These are phyloP conservation scores for Bombus fervidus DNA, from an alignment of 1,140 invertebrate genomes.

Conservation along the genomic window DNA sequence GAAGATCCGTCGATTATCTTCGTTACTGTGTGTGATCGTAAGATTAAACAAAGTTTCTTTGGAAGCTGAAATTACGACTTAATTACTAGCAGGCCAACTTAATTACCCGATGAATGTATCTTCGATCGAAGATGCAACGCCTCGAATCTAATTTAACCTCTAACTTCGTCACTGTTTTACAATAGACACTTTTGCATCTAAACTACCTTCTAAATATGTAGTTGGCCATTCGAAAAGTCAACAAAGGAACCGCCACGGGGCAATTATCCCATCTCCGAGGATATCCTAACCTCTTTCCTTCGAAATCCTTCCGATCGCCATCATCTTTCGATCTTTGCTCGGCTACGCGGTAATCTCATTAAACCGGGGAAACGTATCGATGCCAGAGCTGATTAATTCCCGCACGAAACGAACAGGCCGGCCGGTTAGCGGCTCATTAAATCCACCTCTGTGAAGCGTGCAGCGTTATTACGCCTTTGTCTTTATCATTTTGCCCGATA, in stretches of 20 bases:
- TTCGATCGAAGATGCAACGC: neutral
- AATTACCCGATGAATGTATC: neutral
- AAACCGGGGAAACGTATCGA: slow-evolving; percentile 20
- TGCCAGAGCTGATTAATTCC: slow-evolving; percentile 22
- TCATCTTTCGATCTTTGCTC: neutral
- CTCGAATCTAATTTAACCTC: neutral
- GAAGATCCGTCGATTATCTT: neutral
- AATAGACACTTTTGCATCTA: neutral
- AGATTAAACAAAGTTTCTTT: neutral
- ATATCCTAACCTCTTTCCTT: neutral
- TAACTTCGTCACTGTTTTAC: neutral
- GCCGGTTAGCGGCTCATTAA: slow-evolving; percentile 24
- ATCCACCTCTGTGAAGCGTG: slow-evolving; percentile 5
- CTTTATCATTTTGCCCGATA: slow-evolving; percentile 32
- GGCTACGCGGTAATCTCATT: slow-evolving; percentile 22
- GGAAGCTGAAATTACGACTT: neutral
- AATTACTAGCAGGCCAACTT: neutral
- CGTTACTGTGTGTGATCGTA: neutral
- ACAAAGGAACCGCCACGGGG: slow-evolving; percentile 5
- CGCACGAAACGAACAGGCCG: neutral
- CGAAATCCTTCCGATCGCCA: neutral
- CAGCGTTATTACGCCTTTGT: slow-evolving; percentile 13
- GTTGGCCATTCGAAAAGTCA: neutral
- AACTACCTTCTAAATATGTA: too few species aligned
- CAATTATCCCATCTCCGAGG: neutral